Evolutionary conservation across 1,140 invertebrate genomes (phyloP).

Genomic region (Drosophila neocordata): DNA sequence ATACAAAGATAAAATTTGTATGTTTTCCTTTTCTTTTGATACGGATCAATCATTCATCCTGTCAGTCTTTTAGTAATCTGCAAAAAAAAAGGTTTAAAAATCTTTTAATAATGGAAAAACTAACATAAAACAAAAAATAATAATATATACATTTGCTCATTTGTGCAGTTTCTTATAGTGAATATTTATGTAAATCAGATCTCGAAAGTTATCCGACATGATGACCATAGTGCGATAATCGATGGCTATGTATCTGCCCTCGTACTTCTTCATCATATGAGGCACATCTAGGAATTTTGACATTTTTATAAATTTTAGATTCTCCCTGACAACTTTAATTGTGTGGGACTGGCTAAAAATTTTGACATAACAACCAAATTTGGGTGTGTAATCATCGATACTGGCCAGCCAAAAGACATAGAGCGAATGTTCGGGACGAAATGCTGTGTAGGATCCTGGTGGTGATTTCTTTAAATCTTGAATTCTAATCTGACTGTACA

Average conservation of each 20-base stretch:
- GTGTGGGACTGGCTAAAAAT: constrained; percentile 2
- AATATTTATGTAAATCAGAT: constrained; percentile 13
- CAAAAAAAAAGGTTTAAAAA: no score
- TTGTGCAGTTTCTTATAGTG: neutral
- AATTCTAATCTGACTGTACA: constrained; percentile 16
- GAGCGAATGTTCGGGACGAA: neutral
- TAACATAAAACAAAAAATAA: neutral
- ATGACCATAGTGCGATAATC: constrained; percentile 15
- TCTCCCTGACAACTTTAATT: neutral
- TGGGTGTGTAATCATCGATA: neutral
- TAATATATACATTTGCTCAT: neutral
- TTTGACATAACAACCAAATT: neutral
- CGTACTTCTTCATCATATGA: neutral
- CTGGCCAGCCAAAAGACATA: constrained; percentile 30
- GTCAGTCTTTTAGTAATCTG: no score
- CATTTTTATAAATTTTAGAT: constrained; percentile 4
- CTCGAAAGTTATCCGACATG: constrained; percentile 16
- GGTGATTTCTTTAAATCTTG: neutral
- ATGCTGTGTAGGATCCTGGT: no score
- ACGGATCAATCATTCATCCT: no score
- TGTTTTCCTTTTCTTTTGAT: no score
- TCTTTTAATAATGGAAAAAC: neutral
- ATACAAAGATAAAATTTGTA: no score
- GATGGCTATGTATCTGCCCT: constrained; percentile 17
- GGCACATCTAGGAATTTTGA: neutral